Evolutionary conservation across 2,113 vertebrate species (phyloP).

Genomic region (Rhinogobius similis): DNA sequence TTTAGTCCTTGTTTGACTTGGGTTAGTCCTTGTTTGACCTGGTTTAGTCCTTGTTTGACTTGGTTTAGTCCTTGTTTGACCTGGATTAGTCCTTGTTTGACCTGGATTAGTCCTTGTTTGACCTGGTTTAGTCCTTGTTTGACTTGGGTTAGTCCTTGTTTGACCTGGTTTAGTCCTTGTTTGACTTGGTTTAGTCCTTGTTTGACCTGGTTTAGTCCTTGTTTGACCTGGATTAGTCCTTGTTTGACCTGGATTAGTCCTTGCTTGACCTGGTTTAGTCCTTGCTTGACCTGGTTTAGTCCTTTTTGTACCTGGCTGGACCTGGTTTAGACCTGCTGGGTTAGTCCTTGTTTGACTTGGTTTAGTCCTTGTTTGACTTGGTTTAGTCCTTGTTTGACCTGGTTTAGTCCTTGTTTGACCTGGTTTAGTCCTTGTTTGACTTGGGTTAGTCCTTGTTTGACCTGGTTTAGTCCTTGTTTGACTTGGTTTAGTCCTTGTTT

Average conservation of each 20-base stretch:
- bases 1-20: neutral
- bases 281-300: neutral
- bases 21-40: no score
- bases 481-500: no score
- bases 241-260: neutral
- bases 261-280: neutral
- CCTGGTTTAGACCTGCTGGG: neutral
- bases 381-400: neutral
- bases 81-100: no score
- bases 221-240: no score
- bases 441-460: no score
- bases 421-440: neutral
- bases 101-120: neutral
- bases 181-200: no score
- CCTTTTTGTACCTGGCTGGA: no score
- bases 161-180: neutral
- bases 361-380: neutral
- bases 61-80: no score
- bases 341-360: no score
- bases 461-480: neutral
- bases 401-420: neutral
- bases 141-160: no score
- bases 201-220: neutral
- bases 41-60: no score
- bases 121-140: neutral